Conservation (phyloP, 2,797 vertebrate genomes). For the Pseudochromis fuscus region DNA sequence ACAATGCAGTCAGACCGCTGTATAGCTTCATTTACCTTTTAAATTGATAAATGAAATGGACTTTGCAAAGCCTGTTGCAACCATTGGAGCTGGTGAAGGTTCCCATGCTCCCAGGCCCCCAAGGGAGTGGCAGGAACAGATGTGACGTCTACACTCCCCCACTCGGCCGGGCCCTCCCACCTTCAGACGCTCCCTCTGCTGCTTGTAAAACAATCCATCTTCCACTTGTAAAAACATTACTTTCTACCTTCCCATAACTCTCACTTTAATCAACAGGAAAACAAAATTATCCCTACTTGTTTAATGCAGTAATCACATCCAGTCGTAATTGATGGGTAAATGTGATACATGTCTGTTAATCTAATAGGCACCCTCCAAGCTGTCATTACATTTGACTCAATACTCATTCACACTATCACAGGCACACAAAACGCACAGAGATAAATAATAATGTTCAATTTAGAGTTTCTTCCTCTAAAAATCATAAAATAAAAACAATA, state of each 20-base stretch:
- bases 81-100: slow-evolving; percentile 56
- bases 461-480: neutral
- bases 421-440: neutral
- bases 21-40: slow-evolving; percentile 31
- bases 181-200: slow-evolving; percentile 55
- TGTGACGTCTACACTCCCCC: slow-evolving; percentile 81
- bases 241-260: slow-evolving; percentile 53
- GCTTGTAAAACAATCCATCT: slow-evolving; percentile 77
- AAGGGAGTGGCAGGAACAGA: slow-evolving; percentile 83
- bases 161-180: slow-evolving; percentile 41
- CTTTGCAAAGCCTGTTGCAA: slow-evolving; percentile 57
- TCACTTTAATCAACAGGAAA: slow-evolving; percentile 54
- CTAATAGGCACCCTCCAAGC: slow-evolving; percentile 51
- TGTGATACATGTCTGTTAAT: slow-evolving; percentile 60
- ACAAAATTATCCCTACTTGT: slow-evolving; percentile 61
- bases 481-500: neutral
- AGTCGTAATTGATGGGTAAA: slow-evolving; percentile 47
- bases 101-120: slow-evolving; percentile 74
- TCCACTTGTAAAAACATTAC: slow-evolving; percentile 75
- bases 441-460: neutral
- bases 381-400: slow-evolving; percentile 42
- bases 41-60: slow-evolving; percentile 68
- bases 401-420: neutral
- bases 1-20: slow-evolving; percentile 6
- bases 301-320: slow-evolving; percentile 43